These are phyloP conservation scores for Clamator glandarius DNA, from an alignment of 2,797 vertebrate genomes.

Conservation along the genomic window DNA sequence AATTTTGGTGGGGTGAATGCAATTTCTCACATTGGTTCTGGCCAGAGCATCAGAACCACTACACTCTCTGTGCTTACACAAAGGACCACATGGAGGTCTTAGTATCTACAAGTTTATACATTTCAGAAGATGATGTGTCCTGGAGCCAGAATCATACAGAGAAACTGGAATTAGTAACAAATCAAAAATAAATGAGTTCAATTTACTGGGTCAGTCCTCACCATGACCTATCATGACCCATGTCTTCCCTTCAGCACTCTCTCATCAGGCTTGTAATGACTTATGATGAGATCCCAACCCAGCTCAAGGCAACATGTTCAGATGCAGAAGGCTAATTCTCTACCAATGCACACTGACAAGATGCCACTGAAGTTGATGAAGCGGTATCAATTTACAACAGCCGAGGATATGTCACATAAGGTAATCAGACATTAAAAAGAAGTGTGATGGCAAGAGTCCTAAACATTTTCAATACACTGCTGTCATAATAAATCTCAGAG, in stretches of 20 bases:
- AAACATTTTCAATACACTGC: conserved; percentile 31
- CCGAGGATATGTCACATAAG: conserved; percentile 12
- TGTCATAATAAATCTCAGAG: conserved; percentile 24
- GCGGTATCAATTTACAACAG: conserved; percentile 28
- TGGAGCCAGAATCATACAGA: not conserved
- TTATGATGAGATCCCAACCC: not conserved
- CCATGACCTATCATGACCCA: not conserved
- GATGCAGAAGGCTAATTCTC: not conserved
- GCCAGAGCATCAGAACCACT: not conserved
- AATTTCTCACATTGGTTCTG: not conserved
- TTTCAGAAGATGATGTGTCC: not conserved
- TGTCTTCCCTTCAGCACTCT: not conserved
- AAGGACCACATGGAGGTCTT: not conserved
- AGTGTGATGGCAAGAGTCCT: conserved; percentile 36
- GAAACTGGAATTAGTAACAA: conserved; percentile 2
- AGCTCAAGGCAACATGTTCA: not conserved
- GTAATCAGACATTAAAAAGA: conserved; percentile 40
- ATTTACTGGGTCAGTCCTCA: not conserved
- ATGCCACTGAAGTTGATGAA: not conserved
- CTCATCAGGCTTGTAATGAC: not conserved
- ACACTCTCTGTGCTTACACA: not conserved
- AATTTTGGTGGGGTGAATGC: not conserved
- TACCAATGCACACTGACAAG: not conserved
- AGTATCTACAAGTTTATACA: not conserved
- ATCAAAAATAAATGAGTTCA: conserved; percentile 17